These are phyloP conservation scores for Eurosta solidaginis DNA, from an alignment of 1,140 invertebrate genomes.

Conservation along the genomic window DNA sequence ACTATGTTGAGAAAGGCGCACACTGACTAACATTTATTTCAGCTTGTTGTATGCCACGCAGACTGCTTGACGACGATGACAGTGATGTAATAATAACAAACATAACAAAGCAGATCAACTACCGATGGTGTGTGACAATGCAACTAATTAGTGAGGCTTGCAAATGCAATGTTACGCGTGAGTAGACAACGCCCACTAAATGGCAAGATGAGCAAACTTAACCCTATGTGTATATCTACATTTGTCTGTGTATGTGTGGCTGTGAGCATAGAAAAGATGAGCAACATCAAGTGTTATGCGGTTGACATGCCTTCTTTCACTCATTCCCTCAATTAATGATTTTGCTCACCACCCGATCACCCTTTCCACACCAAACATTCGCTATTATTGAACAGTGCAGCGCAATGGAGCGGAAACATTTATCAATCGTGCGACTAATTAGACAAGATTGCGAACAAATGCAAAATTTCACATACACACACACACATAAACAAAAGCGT, in stretches of 20 bases:
- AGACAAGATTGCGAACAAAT: conserved; percentile 24
- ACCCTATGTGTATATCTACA: background rate
- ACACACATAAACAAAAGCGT: conserved; percentile 5
- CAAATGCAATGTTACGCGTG: conserved; percentile 17
- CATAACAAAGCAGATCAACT: background rate
- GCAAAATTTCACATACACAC: conserved; percentile 15
- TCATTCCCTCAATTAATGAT: too few relatives aligned
- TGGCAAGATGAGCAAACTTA: background rate
- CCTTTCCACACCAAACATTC: too few relatives aligned
- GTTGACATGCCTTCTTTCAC: conserved; percentile 13
- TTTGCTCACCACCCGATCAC: too few relatives aligned
- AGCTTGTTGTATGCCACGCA: background rate
- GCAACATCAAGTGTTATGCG: background rate
- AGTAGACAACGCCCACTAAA: conserved; percentile 1
- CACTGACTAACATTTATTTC: background rate
- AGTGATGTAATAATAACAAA: conserved; percentile 3
- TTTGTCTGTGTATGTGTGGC: background rate
- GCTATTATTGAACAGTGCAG: background rate
- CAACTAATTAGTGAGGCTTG: conserved; percentile 25
- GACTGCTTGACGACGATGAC: conserved; percentile 15
- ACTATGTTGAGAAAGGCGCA: too few relatives aligned
- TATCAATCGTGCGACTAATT: conserved; percentile 27
- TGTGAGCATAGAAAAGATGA: background rate
- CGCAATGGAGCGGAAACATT: conserved; percentile 22
- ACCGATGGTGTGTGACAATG: background rate